Evolutionary conservation across 1,140 invertebrate species (phyloP).

Genomic region (Mactra quadrangularis): DNA sequence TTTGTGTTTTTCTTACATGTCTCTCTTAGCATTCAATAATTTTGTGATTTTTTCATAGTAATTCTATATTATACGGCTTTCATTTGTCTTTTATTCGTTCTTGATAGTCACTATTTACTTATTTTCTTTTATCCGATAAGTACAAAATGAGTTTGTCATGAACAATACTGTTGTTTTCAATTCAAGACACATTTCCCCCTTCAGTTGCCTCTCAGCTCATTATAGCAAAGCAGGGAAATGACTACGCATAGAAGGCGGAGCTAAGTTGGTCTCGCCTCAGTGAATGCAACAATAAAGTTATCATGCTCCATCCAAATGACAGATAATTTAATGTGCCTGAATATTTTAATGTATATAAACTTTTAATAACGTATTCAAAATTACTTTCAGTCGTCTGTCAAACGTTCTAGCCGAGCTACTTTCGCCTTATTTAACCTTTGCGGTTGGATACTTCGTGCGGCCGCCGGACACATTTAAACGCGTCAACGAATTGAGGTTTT

Average conservation of each 20-base stretch:
- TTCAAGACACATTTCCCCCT: neutral
- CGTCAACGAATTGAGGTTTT: neutral
- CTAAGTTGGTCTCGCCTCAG: conserved; percentile 15
- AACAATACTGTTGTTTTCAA: no score
- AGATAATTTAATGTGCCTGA: conserved; percentile 35
- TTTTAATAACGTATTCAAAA: neutral
- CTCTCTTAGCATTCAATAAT: no score
- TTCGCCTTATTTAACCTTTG: conserved; percentile 28
- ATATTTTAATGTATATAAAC: conserved; percentile 29
- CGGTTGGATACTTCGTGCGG: neutral
- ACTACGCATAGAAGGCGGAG: conserved; percentile 11
- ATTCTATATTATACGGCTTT: no score
- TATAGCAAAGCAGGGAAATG: neutral
- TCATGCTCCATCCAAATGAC: conserved; percentile 29
- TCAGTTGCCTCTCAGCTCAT: conserved; percentile 1
- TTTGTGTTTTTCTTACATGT: no score
- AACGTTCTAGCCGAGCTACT: conserved; percentile 1
- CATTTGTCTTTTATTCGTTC: no score
- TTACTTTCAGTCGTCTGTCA: neutral
- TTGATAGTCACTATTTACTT: no score
- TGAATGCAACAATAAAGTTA: conserved; percentile 7
- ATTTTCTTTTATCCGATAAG: no score
- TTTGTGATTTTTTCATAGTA: no score
- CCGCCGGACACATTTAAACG: conserved; percentile 10
- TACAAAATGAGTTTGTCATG: no score